Evolutionary conservation across 1,140 invertebrate species (phyloP).

Genomic region (Scaptomyza hsui): DNA sequence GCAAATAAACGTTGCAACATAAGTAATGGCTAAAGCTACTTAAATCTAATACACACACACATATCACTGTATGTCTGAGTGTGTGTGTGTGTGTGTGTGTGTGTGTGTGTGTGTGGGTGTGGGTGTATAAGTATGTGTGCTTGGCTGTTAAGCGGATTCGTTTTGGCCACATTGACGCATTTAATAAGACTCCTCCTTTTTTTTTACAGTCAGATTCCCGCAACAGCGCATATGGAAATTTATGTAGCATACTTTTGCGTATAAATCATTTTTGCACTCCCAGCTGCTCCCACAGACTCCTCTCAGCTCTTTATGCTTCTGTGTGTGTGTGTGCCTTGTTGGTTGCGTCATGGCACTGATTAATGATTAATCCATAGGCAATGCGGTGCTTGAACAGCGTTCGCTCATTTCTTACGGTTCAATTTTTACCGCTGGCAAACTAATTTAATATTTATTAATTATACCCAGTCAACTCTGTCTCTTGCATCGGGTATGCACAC

Average conservation of each 20-base stretch:
- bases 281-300: constrained; percentile 25
- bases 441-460: constrained; percentile 61
- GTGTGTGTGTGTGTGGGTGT: not conserved
- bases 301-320: not conserved
- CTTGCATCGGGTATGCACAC: constrained; percentile 16
- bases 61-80: no score
- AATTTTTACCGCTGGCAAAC: constrained; percentile 46
- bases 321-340: constrained; percentile 7
- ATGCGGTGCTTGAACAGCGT: constrained; percentile 41
- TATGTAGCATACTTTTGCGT: constrained; percentile 53
- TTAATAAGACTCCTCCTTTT: constrained; percentile 36
- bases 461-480: constrained; percentile 20
- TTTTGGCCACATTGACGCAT: constrained; percentile 41
- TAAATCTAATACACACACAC: constrained; percentile 1
- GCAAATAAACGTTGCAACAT: constrained; percentile 36
- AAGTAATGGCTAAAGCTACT: constrained; percentile 13
- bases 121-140: not conserved
- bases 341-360: constrained; percentile 46
- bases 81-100: not conserved
- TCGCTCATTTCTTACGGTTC: constrained; percentile 38
- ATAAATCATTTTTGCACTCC: constrained; percentile 51
- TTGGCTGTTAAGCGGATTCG: constrained; percentile 1
- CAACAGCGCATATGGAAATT: constrained; percentile 45
- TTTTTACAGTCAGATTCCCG: constrained; percentile 37
- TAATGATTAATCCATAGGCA: constrained; percentile 64